phyloP scores from a whole-genome alignment of 1,140 invertebrate genomes.

The Gryon sp. region DNA sequence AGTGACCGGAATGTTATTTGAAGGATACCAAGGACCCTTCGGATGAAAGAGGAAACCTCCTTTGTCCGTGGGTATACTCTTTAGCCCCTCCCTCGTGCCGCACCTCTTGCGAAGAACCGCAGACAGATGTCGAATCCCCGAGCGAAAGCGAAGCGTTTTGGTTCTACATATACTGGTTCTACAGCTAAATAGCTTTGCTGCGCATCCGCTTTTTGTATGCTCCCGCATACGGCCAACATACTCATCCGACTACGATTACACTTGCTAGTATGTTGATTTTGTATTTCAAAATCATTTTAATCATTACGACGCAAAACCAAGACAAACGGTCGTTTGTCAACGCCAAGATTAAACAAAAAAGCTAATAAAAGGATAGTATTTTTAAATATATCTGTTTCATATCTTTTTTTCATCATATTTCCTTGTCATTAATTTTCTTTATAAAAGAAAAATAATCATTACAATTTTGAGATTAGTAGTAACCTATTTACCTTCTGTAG shows the following conservation, averaged over 20 bases:
- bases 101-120: conserved; percentile 65
- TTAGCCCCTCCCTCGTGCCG: too few species aligned
- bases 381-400: too few species aligned
- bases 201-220: conserved; percentile 44
- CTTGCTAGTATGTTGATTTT: conserved; percentile 38
- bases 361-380: too few species aligned
- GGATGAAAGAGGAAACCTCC: conserved; percentile 70
- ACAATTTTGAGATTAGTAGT: too few species aligned
- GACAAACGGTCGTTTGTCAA: not conserved
- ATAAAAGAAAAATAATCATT: too few species aligned
- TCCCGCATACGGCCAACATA: conserved; percentile 47
- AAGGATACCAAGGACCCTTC: conserved; percentile 57
- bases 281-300: too few species aligned
- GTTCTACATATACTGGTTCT: too few species aligned
- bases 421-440: too few species aligned
- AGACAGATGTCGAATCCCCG: conserved; percentile 69
- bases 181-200: conserved; percentile 58
- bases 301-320: not conserved
- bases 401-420: too few species aligned
- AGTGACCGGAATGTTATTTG: conserved; percentile 62
- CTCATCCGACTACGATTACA: conserved; percentile 39
- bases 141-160: conserved; percentile 59
- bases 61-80: conserved; percentile 64
- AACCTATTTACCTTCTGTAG: too few species aligned
- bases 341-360: too few species aligned